A percentile compares a stretch with the other conserved stretches of the same genome.
Conservation (phyloP, 1,140 invertebrate genomes). For the Hormaphis cornu region DNA sequence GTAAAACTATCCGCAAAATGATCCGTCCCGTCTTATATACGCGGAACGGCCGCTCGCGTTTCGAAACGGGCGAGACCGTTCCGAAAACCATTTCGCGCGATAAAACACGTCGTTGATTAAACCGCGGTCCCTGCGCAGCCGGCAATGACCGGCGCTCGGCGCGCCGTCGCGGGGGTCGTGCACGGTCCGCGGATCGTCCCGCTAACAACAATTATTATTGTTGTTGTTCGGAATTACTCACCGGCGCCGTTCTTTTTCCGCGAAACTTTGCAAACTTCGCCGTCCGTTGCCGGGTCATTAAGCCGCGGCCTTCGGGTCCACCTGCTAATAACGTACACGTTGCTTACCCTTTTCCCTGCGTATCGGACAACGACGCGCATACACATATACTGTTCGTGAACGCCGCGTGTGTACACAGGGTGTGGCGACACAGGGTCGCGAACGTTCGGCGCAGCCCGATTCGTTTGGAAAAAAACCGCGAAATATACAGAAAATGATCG, state of each 20-base stretch:
- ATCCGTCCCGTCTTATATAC: too few species aligned
- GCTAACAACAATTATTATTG: too few species aligned
- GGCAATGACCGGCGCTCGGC: background rate
- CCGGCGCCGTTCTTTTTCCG: background rate
- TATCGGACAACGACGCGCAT: background rate
- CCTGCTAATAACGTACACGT: slow-evolving; percentile 19
- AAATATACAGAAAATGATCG: too few species aligned
- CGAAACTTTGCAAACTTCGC: background rate
- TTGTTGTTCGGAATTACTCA: slow-evolving; percentile 22
- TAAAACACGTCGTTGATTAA: slow-evolving; percentile 29
- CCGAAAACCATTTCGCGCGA: slow-evolving; percentile 15
- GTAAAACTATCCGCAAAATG: too few species aligned
- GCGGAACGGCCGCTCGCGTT: too few species aligned
- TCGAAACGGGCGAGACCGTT: too few species aligned
- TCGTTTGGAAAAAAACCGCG: too few species aligned
- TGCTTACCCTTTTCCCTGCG: slow-evolving; percentile 24
- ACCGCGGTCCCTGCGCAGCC: background rate
- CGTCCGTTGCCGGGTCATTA: slow-evolving; percentile 28
- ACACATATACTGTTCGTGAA: background rate
- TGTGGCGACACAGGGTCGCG: too few species aligned
- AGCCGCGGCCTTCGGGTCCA: slow-evolving; percentile 16
- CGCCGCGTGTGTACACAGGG: too few species aligned
- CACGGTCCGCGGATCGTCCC: slow-evolving; percentile 10
- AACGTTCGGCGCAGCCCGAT: too few species aligned
- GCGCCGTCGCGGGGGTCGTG: background rate